Conservation (phyloP, 30 jellyfish, hydroid and myxozoan genomes). For the Aurelia sp. region DNA sequence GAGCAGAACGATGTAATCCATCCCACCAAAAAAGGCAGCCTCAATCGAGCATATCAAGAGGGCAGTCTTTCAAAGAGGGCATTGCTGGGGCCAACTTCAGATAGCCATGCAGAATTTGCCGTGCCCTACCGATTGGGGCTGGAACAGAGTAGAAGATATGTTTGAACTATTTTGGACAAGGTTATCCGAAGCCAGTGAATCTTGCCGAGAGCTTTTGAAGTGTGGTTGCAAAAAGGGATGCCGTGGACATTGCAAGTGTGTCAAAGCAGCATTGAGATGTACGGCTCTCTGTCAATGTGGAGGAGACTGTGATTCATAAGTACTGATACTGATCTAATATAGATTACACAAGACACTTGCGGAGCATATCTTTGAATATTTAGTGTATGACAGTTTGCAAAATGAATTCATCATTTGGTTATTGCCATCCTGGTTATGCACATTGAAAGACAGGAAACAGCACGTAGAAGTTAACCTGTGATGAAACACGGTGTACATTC, state of each 20-base stretch:
- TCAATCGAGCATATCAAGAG: conserved; percentile 13
- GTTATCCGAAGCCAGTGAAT: neutral
- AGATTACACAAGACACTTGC: neutral
- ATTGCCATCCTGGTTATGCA: too few species aligned
- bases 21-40: conserved; percentile 44
- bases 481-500: neutral
- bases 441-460: too few species aligned
- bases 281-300: conserved; percentile 26
- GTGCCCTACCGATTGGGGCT: conserved; percentile 41
- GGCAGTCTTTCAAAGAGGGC: conserved; percentile 40
- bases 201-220: conserved; percentile 18
- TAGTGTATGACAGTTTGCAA: too few species aligned
- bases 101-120: conserved; percentile 1
- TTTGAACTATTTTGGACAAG: conserved; percentile 15
- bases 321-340: neutral
- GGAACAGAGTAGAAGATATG: conserved; percentile 3
- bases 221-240: neutral
- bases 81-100: conserved; percentile 36
- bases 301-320: conserved; percentile 17
- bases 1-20: conserved; percentile 8
- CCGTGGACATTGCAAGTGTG: conserved; percentile 20
- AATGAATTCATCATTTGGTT: too few species aligned
- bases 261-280: conserved; percentile 18
- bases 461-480: neutral
- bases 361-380: neutral